Conservation (phyloP, 2,113 vertebrate species). For the Pollimyrus isidori region DNA sequence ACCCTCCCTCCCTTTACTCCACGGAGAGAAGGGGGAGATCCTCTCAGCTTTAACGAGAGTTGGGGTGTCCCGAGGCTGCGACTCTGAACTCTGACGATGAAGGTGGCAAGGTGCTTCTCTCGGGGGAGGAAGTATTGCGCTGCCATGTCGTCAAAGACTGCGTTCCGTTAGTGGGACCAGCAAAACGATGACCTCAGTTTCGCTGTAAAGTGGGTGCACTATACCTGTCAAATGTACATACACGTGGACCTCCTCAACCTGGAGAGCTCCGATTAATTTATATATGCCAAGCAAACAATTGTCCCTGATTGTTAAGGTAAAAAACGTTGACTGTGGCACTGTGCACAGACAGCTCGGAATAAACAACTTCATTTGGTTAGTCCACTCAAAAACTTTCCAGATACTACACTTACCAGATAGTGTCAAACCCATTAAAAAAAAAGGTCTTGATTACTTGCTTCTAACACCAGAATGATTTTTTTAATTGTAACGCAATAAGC, state of each 20-base stretch:
- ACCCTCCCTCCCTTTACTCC: too few species aligned
- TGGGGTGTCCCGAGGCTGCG: slow-evolving; percentile 50
- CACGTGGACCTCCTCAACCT: neutral
- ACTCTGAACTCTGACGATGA: slow-evolving; percentile 53
- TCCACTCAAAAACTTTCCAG: neutral
- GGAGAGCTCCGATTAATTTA: neutral
- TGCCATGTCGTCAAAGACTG: slow-evolving; percentile 50
- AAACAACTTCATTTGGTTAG: neutral
- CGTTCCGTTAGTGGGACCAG: slow-evolving; percentile 58
- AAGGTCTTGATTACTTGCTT: neutral
- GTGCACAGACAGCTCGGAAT: neutral
- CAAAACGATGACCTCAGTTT: slow-evolving; percentile 51
- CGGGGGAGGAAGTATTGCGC: slow-evolving; percentile 51
- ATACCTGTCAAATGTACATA: neutral
- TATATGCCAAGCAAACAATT: slow-evolving; percentile 6
- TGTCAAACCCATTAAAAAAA: neutral
- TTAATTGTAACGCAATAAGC: neutral
- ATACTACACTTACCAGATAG: neutral
- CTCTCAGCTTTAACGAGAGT: slow-evolving; percentile 52
- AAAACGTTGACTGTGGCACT: slow-evolving; percentile 10
- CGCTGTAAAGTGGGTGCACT: neutral
- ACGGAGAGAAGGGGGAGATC: slow-evolving; percentile 43
- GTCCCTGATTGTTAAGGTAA: slow-evolving; percentile 4
- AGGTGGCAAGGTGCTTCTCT: slow-evolving; percentile 53
- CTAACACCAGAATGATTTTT: neutral